These are phyloP conservation scores for Epistrophe grossulariae DNA, from an alignment of 2,888 invertebrate genomes.

Conservation along the genomic window DNA sequence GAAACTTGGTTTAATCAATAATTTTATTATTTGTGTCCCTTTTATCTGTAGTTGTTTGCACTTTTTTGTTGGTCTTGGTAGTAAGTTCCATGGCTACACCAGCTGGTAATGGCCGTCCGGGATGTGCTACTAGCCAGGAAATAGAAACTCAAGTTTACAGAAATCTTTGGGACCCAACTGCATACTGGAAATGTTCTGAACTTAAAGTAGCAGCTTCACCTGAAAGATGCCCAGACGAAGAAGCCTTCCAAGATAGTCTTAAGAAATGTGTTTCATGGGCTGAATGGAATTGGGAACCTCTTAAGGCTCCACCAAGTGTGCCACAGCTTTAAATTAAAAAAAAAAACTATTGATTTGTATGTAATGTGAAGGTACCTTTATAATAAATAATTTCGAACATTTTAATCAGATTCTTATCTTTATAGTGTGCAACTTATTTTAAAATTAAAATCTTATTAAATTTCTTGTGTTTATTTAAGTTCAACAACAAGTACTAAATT, in stretches of 20 bases:
- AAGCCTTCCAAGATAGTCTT: constrained; percentile 77
- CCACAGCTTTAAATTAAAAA: not conserved
- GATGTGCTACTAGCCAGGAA: constrained; percentile 78
- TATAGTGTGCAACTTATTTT: too few species aligned
- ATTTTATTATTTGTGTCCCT: not conserved
- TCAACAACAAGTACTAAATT: too few species aligned
- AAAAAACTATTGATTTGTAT: not conserved
- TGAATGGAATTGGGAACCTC: constrained; percentile 79
- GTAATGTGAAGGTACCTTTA: not conserved
- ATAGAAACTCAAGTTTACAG: constrained; percentile 77
- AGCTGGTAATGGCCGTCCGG: constrained; percentile 78
- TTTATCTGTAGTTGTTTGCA: not conserved
- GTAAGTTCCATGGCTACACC: not conserved
- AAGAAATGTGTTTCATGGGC: constrained; percentile 79
- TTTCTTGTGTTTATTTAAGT: too few species aligned
- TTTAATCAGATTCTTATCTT: too few species aligned
- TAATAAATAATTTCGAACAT: too few species aligned
- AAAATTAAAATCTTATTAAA: too few species aligned
- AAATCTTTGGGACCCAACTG: constrained; percentile 79
- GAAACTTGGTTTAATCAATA: not conserved
- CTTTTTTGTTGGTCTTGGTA: not conserved
- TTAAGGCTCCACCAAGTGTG: constrained; percentile 77
- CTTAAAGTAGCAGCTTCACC: constrained; percentile 77
- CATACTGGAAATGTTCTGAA: constrained; percentile 79
- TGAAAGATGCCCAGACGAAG: constrained; percentile 75